Conservation (phyloP, 2,888 invertebrate species). For the Leucophenga montana region DNA sequence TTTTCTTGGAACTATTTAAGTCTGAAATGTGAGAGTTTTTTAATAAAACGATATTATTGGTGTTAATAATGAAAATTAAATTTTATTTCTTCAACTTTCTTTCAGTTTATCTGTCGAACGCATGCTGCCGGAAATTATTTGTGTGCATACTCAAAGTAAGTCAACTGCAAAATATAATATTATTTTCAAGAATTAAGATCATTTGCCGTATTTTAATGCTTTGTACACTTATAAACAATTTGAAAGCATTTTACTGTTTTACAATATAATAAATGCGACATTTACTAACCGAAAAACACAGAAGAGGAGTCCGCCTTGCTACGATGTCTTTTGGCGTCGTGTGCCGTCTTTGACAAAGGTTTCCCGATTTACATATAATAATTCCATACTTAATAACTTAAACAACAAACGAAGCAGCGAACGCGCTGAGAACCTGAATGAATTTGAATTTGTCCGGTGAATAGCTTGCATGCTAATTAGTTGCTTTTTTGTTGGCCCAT, state of each 20-base stretch:
- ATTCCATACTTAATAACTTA: slow-evolving; percentile 17
- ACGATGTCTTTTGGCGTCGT: no score
- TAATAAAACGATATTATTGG: no score
- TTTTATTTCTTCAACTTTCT: no score
- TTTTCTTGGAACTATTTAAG: no score
- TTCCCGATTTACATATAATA: not conserved
- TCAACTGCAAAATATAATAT: not conserved
- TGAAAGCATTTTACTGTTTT: slow-evolving; percentile 6
- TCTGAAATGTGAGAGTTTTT: no score
- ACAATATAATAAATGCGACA: not conserved
- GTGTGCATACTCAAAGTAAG: not conserved
- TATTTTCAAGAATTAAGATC: no score
- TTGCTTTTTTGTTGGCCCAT: not conserved
- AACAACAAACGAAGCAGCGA: not conserved
- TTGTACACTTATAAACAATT: not conserved
- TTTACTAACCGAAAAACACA: not conserved
- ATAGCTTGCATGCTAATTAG: slow-evolving; percentile 22
- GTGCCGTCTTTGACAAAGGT: not conserved
- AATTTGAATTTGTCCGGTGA: not conserved
- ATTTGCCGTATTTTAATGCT: not conserved
- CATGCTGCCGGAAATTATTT: no score
- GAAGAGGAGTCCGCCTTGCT: no score
- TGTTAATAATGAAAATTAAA: no score
- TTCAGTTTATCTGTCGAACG: no score
- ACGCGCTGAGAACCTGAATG: no score